Conservation (phyloP, 2,797 vertebrate species). For the Syncerus caffer region DNA sequence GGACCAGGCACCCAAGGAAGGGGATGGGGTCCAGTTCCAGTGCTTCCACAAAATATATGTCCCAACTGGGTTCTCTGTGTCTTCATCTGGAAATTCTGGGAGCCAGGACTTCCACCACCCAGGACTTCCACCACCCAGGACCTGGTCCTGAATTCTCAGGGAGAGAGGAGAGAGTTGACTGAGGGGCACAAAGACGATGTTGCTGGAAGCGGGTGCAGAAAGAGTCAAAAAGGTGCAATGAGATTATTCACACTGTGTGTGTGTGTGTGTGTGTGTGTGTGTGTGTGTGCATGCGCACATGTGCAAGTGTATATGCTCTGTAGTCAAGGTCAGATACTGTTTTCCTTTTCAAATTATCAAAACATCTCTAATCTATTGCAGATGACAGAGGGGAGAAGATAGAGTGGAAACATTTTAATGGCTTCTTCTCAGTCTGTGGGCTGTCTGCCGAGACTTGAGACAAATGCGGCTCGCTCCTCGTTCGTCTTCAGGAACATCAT, state of each 20-base stretch:
- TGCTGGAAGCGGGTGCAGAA: background rate
- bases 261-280: background rate
- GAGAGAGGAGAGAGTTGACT: background rate
- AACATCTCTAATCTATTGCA: conserved; percentile 53
- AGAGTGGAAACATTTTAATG: conserved; percentile 55
- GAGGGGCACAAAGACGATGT: background rate
- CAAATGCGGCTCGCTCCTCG: background rate
- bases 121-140: background rate
- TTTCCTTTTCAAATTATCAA: conserved; percentile 40
- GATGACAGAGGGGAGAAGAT: conserved; percentile 25
- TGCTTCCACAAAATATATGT: background rate
- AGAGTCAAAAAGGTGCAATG: background rate
- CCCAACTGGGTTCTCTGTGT: background rate
- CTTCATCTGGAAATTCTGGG: background rate
- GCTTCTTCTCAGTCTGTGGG: conserved; percentile 52
- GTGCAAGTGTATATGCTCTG: background rate
- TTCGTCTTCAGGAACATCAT: conserved; percentile 12
- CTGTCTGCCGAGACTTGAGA: background rate
- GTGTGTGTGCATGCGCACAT: background rate
- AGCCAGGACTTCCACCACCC: background rate
- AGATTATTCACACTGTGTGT: background rate
- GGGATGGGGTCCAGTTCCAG: background rate
- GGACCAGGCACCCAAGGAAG: background rate
- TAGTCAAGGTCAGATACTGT: background rate
- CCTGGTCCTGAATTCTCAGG: background rate